Base-by-base conservation (phyloP, 2,888 invertebrate genomes). In the Yponomeuta sedellus region DNA sequence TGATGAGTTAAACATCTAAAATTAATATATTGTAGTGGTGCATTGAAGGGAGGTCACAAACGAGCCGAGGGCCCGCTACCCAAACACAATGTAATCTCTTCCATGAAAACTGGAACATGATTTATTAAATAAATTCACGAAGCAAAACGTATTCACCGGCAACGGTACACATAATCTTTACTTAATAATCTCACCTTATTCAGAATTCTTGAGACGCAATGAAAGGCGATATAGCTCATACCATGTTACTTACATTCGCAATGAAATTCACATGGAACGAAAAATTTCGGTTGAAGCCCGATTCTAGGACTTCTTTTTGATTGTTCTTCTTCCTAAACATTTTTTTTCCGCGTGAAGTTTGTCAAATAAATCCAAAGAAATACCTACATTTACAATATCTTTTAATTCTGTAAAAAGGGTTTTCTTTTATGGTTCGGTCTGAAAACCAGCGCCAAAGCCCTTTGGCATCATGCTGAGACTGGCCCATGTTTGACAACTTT, bases 61-160 rank as follows among this genome's bases (percentile, higher is more conserved):
- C 59, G 64, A 69, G 69, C 74, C 67, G 73, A 16, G 44, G 44
- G 44, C 44, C 73, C 72, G 74, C 75, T 76, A 76, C 74, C 71
- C 77, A 75, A 79, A 81, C 75, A 83, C 83, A 86, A 85, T 84
- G 83, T 82, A 79, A 86, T 85, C 83, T 81, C 75, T 76, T 72
- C 78, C 71, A 68, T 71, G 78, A 79, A 81, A 70, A 70, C 74
- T 75, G 74, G 74, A 77, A 73, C 78, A 77, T 82, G 79, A 81
- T 67, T 83, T 82, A 67, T 64, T 67, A 69, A 78, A 77, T 72
- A 77, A 79, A 79, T 80, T 81, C 73, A 76, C 76, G 44, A 77
- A 75, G 75, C 76, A 75, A 77, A 79, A 75, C 75, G 75, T 77
- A 76, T 66, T 73, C 76, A 16, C 44, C 70, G 67, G 68, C 75